Percentiles rank a stretch among this genome's conserved stretches.
These are phyloP conservation scores for Brachionus rubens DNA, from an alignment of 1,140 invertebrate genomes.

Conservation along the genomic window DNA sequence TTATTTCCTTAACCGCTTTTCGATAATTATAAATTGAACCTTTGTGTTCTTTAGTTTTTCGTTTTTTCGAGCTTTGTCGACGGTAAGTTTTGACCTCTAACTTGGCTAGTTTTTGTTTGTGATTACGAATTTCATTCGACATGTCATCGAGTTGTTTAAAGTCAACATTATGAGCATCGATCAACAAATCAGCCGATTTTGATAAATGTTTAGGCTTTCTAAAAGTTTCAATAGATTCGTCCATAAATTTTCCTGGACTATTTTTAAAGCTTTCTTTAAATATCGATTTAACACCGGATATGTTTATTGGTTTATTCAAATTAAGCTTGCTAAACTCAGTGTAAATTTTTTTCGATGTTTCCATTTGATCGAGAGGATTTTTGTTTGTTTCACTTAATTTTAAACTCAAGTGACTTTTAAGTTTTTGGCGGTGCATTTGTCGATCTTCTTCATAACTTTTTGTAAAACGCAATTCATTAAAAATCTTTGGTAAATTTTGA, in stretches of 20 bases:
- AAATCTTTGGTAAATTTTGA: constrained; percentile 16
- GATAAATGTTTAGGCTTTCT: constrained; percentile 1
- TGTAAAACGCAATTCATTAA: neutral
- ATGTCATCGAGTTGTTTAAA: neutral
- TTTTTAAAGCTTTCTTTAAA: constrained; percentile 5
- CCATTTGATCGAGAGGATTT: constrained; percentile 28
- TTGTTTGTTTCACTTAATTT: neutral
- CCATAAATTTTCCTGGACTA: neutral
- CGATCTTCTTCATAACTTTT: neutral
- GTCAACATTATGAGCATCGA: constrained; percentile 14
- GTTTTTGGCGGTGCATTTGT: neutral
- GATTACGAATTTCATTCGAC: neutral
- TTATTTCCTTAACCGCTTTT: neutral
- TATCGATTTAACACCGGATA: neutral
- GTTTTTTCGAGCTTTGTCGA: neutral
- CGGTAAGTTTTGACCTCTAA: neutral
- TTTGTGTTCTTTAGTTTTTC: neutral
- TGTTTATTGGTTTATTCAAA: constrained; percentile 12
- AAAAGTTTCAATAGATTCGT: neutral
- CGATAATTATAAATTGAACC: constrained; percentile 7
- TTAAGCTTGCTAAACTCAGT: constrained; percentile 19
- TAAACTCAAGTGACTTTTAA: neutral
- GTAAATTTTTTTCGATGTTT: constrained; percentile 38
- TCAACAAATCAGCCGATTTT: constrained; percentile 3
- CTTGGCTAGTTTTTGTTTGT: constrained; percentile 30